A percentile compares a stretch with the other conserved stretches of the same genome.
Conservation (phyloP, 2,888 invertebrate species). For the Zaprionus obscuricornis region DNA sequence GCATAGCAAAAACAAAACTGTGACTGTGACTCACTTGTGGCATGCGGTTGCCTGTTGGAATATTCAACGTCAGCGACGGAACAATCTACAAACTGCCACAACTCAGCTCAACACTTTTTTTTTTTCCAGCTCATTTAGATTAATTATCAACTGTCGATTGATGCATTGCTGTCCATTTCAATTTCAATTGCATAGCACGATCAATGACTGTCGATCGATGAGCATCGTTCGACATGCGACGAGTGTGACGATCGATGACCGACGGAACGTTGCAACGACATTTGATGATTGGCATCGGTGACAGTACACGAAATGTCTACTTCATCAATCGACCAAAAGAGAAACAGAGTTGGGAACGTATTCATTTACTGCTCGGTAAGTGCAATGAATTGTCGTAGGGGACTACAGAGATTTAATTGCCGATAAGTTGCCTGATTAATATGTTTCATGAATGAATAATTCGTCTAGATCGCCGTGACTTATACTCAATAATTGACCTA, state of each 20-base stretch:
- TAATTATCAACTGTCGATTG: conserved; percentile 54
- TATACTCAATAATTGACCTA: conserved; percentile 39
- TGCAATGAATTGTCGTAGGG: conserved; percentile 43
- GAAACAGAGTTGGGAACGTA: background rate
- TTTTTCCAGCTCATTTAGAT: conserved; percentile 40
- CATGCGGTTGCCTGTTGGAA: too few relatives aligned
- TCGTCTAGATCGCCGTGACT: conserved; percentile 7
- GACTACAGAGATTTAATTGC: conserved; percentile 31
- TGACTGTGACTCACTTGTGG: conserved; percentile 46
- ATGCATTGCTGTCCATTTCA: conserved; percentile 59
- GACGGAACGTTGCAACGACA: too few relatives aligned
- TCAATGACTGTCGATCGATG: conserved; percentile 5
- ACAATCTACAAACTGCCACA: conserved; percentile 13
- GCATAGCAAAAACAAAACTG: conserved; percentile 50
- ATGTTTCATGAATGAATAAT: conserved; percentile 46
- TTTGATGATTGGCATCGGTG: conserved; percentile 19
- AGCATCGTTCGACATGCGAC: too few relatives aligned
- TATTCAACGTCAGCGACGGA: too few relatives aligned
- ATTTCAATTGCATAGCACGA: conserved; percentile 6
- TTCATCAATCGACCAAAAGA: background rate
- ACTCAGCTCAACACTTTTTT: conserved; percentile 59
- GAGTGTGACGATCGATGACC: too few relatives aligned
- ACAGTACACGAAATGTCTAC: conserved; percentile 38
- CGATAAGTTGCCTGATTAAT: conserved; percentile 66
- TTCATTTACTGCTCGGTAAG: conserved; percentile 36